A percentile compares a stretch with the other conserved stretches of the same genome.
Conservation (phyloP, 2,888 invertebrate species). For the Scelioninae gen. 2 region DNA sequence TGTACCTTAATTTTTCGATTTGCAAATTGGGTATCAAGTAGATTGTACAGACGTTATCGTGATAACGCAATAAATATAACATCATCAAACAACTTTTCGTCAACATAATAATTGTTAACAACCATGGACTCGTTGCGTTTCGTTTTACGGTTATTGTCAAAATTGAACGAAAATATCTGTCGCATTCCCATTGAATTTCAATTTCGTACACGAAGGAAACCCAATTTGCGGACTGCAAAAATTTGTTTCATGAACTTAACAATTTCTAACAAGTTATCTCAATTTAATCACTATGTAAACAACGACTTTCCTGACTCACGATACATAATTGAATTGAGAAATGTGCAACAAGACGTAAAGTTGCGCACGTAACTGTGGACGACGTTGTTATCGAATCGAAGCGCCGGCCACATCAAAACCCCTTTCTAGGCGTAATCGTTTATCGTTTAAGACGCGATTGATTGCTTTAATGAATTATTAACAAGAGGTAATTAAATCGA, state of each 20-base stretch:
- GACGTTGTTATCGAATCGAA: slow-evolving; percentile 16
- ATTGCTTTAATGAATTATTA: slow-evolving; percentile 55
- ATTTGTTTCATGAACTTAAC: not conserved
- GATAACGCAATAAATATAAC: too few species aligned
- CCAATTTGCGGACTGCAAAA: not conserved
- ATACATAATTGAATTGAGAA: slow-evolving; percentile 1
- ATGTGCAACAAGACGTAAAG: not conserved
- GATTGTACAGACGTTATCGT: too few species aligned
- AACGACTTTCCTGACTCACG: not conserved
- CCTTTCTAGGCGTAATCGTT: slow-evolving; percentile 37
- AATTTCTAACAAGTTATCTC: not conserved
- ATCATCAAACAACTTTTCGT: too few species aligned
- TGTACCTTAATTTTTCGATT: too few species aligned
- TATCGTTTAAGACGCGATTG: slow-evolving; percentile 48
- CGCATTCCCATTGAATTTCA: too few species aligned
- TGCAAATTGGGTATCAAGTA: too few species aligned
- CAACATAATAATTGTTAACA: too few species aligned
- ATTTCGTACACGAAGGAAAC: too few species aligned
- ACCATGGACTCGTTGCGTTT: too few species aligned
- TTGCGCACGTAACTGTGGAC: not conserved
- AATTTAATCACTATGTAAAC: not conserved
- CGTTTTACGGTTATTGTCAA: too few species aligned
- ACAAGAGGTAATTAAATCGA: slow-evolving; percentile 62
- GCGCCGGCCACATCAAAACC: slow-evolving; percentile 10
- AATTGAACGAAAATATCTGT: too few species aligned